phyloP scores from a whole-genome alignment of 1,140 invertebrate species.

The Drosophila littoralis region DNA sequence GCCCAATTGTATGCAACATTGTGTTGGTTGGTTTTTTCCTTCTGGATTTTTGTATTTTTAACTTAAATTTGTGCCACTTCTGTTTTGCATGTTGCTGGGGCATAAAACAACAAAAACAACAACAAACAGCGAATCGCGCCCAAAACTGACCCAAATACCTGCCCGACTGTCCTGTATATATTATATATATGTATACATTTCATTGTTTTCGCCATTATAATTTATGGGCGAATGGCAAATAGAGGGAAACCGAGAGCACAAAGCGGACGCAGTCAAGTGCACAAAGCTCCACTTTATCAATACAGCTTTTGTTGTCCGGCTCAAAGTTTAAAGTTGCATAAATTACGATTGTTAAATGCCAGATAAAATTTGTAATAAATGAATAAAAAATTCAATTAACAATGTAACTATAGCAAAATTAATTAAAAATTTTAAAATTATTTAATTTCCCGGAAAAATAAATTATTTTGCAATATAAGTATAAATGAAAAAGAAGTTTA shows the following conservation, averaged over 20 bases:
- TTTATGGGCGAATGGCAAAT: constrained; percentile 58
- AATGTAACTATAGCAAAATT: too few relatives aligned
- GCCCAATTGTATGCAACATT: constrained; percentile 57
- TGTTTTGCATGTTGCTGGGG: constrained; percentile 64
- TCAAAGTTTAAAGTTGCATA: constrained; percentile 23
- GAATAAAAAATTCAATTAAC: not conserved
- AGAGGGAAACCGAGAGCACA: constrained; percentile 7
- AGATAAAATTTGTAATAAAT: constrained; percentile 10
- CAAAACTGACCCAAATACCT: constrained; percentile 74
- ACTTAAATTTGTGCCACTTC: constrained; percentile 68
- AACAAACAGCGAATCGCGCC: not conserved
- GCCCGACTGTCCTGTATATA: constrained; percentile 29
- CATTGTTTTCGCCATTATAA: constrained; percentile 61
- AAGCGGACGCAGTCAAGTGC: constrained; percentile 54
- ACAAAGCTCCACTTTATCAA: constrained; percentile 51
- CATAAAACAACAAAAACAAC: constrained; percentile 15
- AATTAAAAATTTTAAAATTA: too few relatives aligned
- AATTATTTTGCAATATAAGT: too few relatives aligned
- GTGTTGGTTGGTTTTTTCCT: constrained; percentile 4
- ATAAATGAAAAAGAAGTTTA: too few relatives aligned
- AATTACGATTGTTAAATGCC: constrained; percentile 3
- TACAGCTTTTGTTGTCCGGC: constrained; percentile 21
- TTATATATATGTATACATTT: constrained; percentile 20
- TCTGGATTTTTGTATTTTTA: not conserved
- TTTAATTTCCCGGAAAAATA: too few relatives aligned